Base-by-base conservation (phyloP, 2,113 vertebrate genomes). In the Percina caprodes region DNA sequence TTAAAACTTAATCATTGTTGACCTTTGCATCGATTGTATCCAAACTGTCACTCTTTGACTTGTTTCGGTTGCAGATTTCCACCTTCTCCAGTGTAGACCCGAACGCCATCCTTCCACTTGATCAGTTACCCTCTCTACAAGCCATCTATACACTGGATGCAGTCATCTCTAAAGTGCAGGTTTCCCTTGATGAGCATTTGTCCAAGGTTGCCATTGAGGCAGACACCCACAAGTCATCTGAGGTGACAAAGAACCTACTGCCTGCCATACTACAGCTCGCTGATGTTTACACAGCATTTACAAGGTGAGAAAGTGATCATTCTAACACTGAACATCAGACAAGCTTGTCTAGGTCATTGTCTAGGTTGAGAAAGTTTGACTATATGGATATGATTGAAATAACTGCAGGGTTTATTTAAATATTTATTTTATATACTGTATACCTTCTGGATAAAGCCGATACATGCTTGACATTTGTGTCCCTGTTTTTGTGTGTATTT, bases 131-230 rank as follows among this genome's bases (percentile, higher is more conserved):
- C 63, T 98, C 97, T 85, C 94, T 99, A 69, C 98, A 99, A 87
- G 96, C 97, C 69, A 97, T 99, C 89, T 99, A 99, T 66, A 98
- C 97, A 8, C 94, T 99, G 21, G 98, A 99, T 79, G 98, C 98
- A 0, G 97, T 98, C 45, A 96, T 99, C 83, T 99, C 98, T 18
- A 99, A 99, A 93, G 97, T 99, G 39, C 98, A 99, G 84, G 98
- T 99, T 89, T 98, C 98, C 70, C 90, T 99, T 46, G 98, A 99
- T 85, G 98, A 99, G 69, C 97, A 99, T 92, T 96, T 99, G 91
- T 97, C 97, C 62, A 99, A 98, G 88, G 93, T 98, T 85, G 97
- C 97, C 16, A 96, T 97, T 5, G 98, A 99, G 86, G 95, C 96
- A 0, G 98, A 98, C 56, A 91, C 96, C 0, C 95, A 96, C 23